Evolutionary conservation across 2,888 invertebrate genomes (phyloP).

Genomic region (Tachina grossa): DNA sequence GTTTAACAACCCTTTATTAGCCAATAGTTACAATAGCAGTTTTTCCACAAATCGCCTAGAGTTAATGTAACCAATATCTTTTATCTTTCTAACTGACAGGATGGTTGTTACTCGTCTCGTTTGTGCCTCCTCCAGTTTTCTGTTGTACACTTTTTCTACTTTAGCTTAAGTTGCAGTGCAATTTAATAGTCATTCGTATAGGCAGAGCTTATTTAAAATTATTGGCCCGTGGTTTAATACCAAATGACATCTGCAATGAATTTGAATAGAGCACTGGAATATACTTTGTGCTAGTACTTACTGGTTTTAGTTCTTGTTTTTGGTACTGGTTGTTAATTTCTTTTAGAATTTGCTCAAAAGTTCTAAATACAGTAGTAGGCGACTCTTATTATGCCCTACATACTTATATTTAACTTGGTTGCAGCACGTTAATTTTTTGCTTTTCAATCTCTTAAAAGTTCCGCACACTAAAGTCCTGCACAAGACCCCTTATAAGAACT

Average conservation of each 20-base stretch:
- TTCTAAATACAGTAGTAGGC: not conserved
- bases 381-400: slow-evolving; percentile 17
- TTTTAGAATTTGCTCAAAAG: slow-evolving; percentile 31
- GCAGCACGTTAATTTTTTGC: too few species aligned
- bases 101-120: slow-evolving; percentile 12
- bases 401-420: too few species aligned
- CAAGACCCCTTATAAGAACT: too few species aligned
- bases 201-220: slow-evolving; percentile 49
- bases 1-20: slow-evolving; percentile 59
- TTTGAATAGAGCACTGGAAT: slow-evolving; percentile 27
- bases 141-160: slow-evolving; percentile 8
- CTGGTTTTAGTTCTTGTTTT: slow-evolving; percentile 1
- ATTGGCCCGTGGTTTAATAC: slow-evolving; percentile 60
- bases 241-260: slow-evolving; percentile 59
- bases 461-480: too few species aligned
- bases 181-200: slow-evolving; percentile 24
- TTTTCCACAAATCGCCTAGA: slow-evolving; percentile 48
- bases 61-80: slow-evolving; percentile 36
- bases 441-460: too few species aligned
- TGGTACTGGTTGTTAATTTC: slow-evolving; percentile 57
- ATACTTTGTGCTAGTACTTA: slow-evolving; percentile 5
- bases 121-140: not conserved
- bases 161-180: slow-evolving; percentile 1
- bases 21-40: slow-evolving; percentile 42
- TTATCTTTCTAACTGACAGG: slow-evolving; percentile 36